Base-by-base conservation (phyloP, 2,113 vertebrate genomes). In the Dendropsophus ebraccatus region DNA sequence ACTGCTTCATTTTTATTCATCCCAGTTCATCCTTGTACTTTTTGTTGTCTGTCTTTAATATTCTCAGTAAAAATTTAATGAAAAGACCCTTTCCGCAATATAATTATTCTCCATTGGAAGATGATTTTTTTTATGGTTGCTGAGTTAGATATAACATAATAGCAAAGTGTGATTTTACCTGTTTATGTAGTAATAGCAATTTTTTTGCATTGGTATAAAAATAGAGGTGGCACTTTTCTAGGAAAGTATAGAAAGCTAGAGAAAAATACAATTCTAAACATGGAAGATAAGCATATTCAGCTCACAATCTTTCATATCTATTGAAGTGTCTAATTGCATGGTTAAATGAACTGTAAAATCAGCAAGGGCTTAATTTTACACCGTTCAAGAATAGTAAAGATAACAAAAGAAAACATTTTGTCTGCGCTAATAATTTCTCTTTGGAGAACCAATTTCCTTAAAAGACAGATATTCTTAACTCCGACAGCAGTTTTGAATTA, bases 251-350 rank as follows among this genome's bases (percentile, higher is more conserved):
- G 30, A 8, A 52, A 54, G n/a, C 41, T 32, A 30, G 23, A 62
- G 10, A 60, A 35, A 84, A 90, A 91, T 25, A 47, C 41, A 91
- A 92, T 90, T 90, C 89, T 58, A 85, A 89, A 87, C 88, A 88
- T 88, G 89, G 87, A 91, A 90, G 91, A 93, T 92, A 92, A 91
- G 87, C 75, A 84, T 91, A 91, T 92, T 92, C 93, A 92, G 92
- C 94, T 95, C 91, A 88, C 92, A 94, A 93, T 93, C 91, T 93
- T 93, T 91, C 88, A 54, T 91, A 91, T 93, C 91, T 90, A 87
- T 89, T 92, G 93, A 92, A 90, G 91, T 89, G 90, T 91, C 91
- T 94, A 92, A 94, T 92, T 93, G 92, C 87, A 91, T 85, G 89
- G 92, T 89, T 92, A 94, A 94, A 93, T 92, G 92, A 94, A 88